These are phyloP conservation scores for Hyperoplus lanceolatus DNA, from an alignment of 2,797 vertebrate species.

Conservation along the genomic window DNA sequence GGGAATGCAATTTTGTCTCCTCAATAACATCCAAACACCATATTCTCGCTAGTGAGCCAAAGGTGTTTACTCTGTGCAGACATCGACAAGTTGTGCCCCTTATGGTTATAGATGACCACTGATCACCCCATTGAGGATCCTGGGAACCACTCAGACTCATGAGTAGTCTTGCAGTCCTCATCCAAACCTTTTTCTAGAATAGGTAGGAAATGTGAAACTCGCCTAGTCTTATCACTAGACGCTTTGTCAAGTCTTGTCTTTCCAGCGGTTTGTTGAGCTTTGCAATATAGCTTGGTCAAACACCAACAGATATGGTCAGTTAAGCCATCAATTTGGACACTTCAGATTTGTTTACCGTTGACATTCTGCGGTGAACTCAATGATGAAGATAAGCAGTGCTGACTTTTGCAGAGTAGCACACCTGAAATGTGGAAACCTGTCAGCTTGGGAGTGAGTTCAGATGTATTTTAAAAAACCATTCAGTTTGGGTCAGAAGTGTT, in stretches of 20 bases:
- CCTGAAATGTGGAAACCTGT: not conserved
- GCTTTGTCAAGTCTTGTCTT: not conserved
- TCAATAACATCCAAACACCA: too few species aligned
- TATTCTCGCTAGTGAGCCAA: too few species aligned
- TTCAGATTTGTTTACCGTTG: not conserved
- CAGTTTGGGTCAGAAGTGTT: too few species aligned
- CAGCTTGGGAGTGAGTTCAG: not conserved
- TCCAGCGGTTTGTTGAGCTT: not conserved
- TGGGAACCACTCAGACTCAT: constrained; percentile 43
- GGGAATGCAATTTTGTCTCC: too few species aligned
- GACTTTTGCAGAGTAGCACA: not conserved
- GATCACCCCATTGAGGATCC: constrained; percentile 50
- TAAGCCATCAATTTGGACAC: not conserved
- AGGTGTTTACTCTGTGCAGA: not conserved
- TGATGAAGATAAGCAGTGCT: not conserved
- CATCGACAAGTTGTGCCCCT: constrained; percentile 9
- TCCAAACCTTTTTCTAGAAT: constrained; percentile 22
- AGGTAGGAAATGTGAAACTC: not conserved
- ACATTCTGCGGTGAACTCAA: not conserved
- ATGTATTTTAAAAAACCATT: not conserved
- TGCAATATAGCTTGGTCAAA: not conserved
- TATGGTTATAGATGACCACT: constrained; percentile 45
- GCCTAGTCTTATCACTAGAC: not conserved
- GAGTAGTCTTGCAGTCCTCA: constrained; percentile 51
- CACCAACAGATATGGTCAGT: too few species aligned